Conservation (phyloP, 2,797 vertebrate species). For the Pteronotus mesoamericanus region DNA sequence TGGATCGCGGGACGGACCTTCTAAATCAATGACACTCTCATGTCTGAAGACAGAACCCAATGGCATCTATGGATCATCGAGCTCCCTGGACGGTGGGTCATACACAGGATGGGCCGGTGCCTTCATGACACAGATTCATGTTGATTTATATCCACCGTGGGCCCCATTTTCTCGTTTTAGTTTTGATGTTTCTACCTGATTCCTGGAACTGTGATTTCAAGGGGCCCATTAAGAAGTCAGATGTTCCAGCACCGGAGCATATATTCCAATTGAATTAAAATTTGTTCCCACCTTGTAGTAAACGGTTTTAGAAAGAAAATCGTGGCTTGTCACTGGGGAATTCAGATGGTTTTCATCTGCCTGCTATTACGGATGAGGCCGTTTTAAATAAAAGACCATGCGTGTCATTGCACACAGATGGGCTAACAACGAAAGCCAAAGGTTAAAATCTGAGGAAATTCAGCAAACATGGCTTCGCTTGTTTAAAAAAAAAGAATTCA, state of each 20-base stretch:
- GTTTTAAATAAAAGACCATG: no score
- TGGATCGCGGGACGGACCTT: neutral
- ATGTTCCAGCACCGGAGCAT: neutral
- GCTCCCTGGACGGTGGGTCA: no score
- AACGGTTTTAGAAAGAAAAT: neutral
- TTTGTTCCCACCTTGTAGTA: neutral
- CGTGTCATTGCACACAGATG: no score
- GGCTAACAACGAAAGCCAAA: no score
- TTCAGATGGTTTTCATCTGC: neutral
- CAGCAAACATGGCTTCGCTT: no score
- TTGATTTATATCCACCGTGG: neutral
- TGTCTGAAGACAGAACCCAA: no score
- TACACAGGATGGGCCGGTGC: neutral
- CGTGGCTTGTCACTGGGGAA: neutral
- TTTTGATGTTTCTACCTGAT: neutral
- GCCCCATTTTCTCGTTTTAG: neutral
- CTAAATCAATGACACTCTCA: neutral
- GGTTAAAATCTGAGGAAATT: no score
- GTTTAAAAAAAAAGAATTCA: no score
- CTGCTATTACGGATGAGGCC: no score
- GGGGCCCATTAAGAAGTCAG: neutral
- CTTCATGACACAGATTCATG: neutral
- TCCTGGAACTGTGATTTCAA: neutral
- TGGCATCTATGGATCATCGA: no score
- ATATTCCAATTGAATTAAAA: conserved; percentile 4